Percentiles rank a stretch among this genome's conserved stretches.
These are phyloP conservation scores for Philaethria dido DNA, from an alignment of 2,888 invertebrate species.

Conservation along the genomic window DNA sequence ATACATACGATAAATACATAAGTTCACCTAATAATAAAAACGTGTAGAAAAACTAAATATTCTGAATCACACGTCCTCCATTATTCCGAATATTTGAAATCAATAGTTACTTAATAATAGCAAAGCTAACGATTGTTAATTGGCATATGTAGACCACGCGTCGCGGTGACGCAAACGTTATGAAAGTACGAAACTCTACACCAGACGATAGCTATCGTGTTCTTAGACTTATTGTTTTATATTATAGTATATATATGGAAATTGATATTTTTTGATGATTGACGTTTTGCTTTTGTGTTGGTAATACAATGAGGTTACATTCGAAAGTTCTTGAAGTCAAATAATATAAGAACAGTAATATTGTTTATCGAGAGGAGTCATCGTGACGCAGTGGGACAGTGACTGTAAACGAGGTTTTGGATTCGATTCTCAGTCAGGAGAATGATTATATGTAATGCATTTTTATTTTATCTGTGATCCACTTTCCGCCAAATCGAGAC, in stretches of 20 bases:
- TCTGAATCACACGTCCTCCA: neutral
- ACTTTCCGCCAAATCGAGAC: no score
- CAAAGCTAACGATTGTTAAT: slow-evolving; percentile 12
- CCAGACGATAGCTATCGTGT: slow-evolving; percentile 19
- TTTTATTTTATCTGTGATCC: no score
- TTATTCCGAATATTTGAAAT: slow-evolving; percentile 5
- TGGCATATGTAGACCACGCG: slow-evolving; percentile 24
- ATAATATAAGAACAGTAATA: no score
- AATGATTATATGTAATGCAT: no score
- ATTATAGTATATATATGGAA: neutral
- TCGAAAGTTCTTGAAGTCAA: neutral
- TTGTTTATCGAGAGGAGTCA: no score
- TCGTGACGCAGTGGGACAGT: no score
- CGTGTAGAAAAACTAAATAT: no score
- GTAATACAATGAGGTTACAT: neutral
- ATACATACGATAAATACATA: no score
- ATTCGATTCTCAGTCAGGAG: no score
- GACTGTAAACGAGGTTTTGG: no score
- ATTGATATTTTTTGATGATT: slow-evolving; percentile 23
- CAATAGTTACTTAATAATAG: slow-evolving; percentile 16
- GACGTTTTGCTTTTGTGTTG: neutral
- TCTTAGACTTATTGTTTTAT: slow-evolving; percentile 8
- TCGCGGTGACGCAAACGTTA: slow-evolving; percentile 13
- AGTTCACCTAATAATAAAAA: no score
- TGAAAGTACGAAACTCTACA: slow-evolving; percentile 26